Evolutionary conservation across 2,113 vertebrate genomes (phyloP).

Genomic region (Mesitornis unicolor): DNA sequence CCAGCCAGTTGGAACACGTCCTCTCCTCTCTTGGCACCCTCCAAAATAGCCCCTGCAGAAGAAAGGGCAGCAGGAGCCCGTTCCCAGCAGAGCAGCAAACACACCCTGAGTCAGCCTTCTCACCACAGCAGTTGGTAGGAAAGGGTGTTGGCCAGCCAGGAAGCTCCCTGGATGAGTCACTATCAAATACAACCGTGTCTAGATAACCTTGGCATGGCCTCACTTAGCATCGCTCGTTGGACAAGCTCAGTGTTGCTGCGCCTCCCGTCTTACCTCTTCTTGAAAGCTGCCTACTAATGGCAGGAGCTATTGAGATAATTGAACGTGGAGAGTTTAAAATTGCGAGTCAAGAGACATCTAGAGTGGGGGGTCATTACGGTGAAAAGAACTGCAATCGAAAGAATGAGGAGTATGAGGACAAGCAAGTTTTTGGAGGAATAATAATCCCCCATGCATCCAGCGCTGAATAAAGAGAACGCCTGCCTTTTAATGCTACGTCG

Average conservation of each 20-base stretch:
- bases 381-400: not conserved
- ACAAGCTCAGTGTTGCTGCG: not conserved
- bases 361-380: rapidly evolving
- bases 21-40: not conserved
- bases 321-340: not conserved
- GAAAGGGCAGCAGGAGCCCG: not conserved
- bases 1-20: not conserved
- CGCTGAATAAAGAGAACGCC: too few relatives aligned
- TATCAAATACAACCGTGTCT: not conserved
- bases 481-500: too few relatives aligned
- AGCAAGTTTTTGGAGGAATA: not conserved
- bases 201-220: conserved; percentile 37
- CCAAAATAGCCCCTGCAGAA: not conserved
- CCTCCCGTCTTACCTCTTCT: not conserved
- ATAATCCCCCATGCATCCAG: not conserved
- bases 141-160: not conserved
- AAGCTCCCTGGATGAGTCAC: conserved; percentile 38
- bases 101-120: not conserved
- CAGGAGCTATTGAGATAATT: not conserved
- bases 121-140: not conserved
- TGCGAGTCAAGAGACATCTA: not conserved
- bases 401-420: not conserved
- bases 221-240: not conserved
- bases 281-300: not conserved
- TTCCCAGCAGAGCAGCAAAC: not conserved